Base-by-base conservation (phyloP, 2,888 invertebrate genomes). In the Pachycephus smyrnensis region DNA sequence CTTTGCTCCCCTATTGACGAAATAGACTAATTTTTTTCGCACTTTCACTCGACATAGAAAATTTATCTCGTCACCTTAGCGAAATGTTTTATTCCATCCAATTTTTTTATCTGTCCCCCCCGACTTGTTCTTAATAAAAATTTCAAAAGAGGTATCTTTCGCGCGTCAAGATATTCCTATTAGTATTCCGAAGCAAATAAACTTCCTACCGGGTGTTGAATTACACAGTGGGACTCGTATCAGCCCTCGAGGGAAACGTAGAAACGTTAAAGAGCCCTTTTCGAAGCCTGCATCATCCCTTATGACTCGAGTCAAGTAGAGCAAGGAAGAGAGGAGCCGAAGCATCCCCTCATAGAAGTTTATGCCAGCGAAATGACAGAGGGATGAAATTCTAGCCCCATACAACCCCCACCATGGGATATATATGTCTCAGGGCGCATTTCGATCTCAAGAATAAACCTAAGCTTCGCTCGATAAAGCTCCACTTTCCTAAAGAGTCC, bases 311-410 rank as follows among this genome's bases (percentile, higher is more conserved):
- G 80, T 84, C 84, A 82, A 83, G 76, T 68, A 35, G 73, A 37
- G 30, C 69, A 75, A 73, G 73, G 78, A 76, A 69, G 76, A 73
- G 73, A 33, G 71, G 73, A 77, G 74, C 79, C 71, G 77, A 68
- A 40, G 76, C 77, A 69, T 40, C 78, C 74, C 78, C 79, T 77
- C 73, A 76, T 37, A 76, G 68, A 75, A 76, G 73, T 78, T 69
- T 69, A 55, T 69, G 68, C 76, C 68, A 32, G 55, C 40, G 76
- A 75, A 82, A 82, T 81, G 81, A 80, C 79, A 77, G 77, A 78
- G 81, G 82, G 83, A 82, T 77, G 78, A 84, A 86, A 84, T 83
- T 82, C 80, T 73, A 75, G 75, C 77, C 77, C 77, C 77, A 75
- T 75, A 69, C 40, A 36, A 37, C 40, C 75, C 78, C 33, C 68